Conservation (phyloP, 2,888 invertebrate species). For the Spilosoma lubricipeda region DNA sequence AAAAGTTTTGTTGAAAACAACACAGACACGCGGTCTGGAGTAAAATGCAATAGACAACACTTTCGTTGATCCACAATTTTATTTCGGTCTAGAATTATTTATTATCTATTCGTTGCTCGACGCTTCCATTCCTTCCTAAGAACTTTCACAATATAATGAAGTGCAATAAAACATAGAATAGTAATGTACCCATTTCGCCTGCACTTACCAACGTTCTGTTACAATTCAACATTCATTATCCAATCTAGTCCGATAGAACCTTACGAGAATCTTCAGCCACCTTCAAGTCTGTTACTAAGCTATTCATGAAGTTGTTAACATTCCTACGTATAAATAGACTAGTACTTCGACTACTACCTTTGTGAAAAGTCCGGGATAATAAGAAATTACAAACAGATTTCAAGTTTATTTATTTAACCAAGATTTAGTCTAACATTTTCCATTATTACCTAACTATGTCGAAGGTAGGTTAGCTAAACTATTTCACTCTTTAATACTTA, state of each 20-base stretch:
- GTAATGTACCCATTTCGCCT: neutral
- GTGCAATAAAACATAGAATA: neutral
- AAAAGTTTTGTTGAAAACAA: no score
- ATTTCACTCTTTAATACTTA: neutral
- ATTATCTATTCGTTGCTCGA: no score
- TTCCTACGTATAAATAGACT: constrained; percentile 16
- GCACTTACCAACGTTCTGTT: neutral
- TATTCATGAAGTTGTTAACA: constrained; percentile 22
- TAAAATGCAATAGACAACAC: no score
- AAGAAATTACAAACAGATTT: no score
- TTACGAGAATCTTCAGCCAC: neutral
- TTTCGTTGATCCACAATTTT: no score
- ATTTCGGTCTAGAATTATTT: no score
- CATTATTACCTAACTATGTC: neutral
- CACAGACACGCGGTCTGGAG: no score
- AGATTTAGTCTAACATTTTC: neutral
- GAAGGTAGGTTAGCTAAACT: neutral
- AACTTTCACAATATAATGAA: no score
- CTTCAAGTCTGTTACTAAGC: neutral
- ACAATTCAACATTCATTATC: constrained; percentile 14
- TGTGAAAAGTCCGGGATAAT: no score
- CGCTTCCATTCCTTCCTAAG: no score
- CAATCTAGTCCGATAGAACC: constrained; percentile 7
- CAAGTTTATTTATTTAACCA: neutral
- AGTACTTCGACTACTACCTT: neutral